A percentile compares a stretch with the other conserved stretches of the same genome.
Conservation (phyloP, 2,888 invertebrate genomes). For the Pycnomerus fuliginosus region DNA sequence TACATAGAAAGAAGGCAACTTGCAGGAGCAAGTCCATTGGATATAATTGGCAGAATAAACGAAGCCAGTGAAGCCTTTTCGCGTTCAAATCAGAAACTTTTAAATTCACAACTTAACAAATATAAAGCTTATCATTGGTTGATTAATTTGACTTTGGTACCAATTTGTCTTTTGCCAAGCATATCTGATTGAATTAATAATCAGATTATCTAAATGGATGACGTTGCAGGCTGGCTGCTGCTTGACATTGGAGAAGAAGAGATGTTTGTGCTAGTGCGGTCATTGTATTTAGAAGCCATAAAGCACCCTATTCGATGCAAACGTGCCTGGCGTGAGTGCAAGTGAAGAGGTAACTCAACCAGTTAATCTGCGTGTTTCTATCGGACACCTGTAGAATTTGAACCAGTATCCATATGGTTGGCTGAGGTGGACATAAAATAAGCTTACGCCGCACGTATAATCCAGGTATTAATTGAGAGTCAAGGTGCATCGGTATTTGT, state of each 20-base stretch:
- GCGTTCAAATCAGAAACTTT: too few species aligned
- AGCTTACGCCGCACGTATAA: slow-evolving; percentile 45
- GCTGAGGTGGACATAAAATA: slow-evolving; percentile 45
- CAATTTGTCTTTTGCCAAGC: slow-evolving; percentile 30
- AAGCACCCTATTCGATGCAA: slow-evolving; percentile 46
- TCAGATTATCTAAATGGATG: slow-evolving; percentile 30
- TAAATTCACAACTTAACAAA: too few species aligned
- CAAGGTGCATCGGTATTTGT: slow-evolving; percentile 48
- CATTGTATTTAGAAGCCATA: slow-evolving; percentile 47
- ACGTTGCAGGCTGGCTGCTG: slow-evolving; percentile 19
- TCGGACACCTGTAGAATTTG: slow-evolving; percentile 21
- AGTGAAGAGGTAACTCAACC: slow-evolving; percentile 34
- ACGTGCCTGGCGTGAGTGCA: slow-evolving; percentile 43
- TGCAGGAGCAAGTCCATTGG: too few species aligned
- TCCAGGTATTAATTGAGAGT: slow-evolving; percentile 43
- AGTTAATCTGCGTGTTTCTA: slow-evolving; percentile 21
- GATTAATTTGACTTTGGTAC: too few species aligned
- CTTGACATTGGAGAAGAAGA: slow-evolving; percentile 27
- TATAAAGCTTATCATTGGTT: too few species aligned
- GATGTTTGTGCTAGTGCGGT: slow-evolving; percentile 34
- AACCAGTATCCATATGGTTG: slow-evolving; percentile 33
- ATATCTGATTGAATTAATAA: slow-evolving; percentile 33
- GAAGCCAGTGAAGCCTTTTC: too few species aligned
- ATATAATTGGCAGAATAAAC: too few species aligned
- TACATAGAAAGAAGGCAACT: too few species aligned